Base-by-base conservation (phyloP, 2,888 invertebrate genomes). In the Anthophora plumipes region DNA sequence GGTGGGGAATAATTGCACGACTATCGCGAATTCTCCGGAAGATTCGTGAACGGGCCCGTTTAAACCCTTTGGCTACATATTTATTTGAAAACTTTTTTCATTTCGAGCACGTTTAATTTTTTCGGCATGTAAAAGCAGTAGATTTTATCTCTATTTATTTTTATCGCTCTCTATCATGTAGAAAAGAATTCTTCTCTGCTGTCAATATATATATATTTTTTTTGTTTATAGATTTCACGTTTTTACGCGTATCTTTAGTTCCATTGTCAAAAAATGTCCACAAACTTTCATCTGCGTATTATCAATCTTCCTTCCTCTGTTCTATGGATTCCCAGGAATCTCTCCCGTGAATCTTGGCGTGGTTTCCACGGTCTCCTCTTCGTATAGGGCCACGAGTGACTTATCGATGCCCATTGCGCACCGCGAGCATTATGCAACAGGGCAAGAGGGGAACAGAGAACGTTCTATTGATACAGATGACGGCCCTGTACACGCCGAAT, bases 381-480 rank as follows among this genome's bases (percentile, higher is more conserved):
- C 39, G 50, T 37, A 54, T 68, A 66, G 55, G 63, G 63, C 61
- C 31, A n/a, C 20, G 20, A 57, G 37, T 68, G 69, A 78, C 70
- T 76, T 80, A 81, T 83, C 83, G 81, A 67, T 77, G 73, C 48
- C 67, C 70, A 72, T 82, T 74, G 71, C 78, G 59, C 20, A 64
- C 43, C 25, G 25, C n/a, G 14, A 25, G 75, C 66, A 77, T 85
- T 85, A 85, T 85, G 84, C 84, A 82, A 84, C 81, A 70, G 77
- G 63, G 52, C 5, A 39, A 31, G 20, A 41, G 20, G 0, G 66
- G 8, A 54, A 37, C 8, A 48, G 31, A 25, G 14, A 61, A 77
- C 80, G 74, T 66, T 86, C 86, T 87, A 91, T 91, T 90, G 90
- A 91, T 91, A 91, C 90, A 85, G 86, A 91, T 88, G 89, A 90